Base-by-base conservation (phyloP, 2,888 invertebrate genomes). In the Drosophila quasianomalipes region DNA sequence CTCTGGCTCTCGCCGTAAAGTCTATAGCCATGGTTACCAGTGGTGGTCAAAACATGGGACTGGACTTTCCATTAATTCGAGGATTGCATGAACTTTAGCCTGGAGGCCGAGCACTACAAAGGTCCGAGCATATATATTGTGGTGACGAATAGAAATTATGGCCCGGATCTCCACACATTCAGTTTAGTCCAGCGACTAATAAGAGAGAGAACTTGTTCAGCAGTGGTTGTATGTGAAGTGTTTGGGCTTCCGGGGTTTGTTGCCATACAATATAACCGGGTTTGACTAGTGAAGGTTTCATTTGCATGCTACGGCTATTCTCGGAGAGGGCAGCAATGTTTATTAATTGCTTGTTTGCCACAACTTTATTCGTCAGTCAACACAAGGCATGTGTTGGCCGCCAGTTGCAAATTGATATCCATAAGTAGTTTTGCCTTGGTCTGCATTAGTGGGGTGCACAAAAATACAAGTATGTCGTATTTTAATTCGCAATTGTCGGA, bases 211-310 rank as follows among this genome's bases (percentile, higher is more conserved):
- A 7, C n/a, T 47, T 62, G 33, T 60, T 22, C 47, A 61, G 26
- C 57, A 59, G 66, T 66, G 51, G 52, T 57, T 22, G 22, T 30
- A 51, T 30, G 72, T 52, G 69, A 75, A 80, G 52, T 80, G 74
- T 86, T 83, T 83, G 82, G 58, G 86, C 63, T 90, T 80, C 90
- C 80, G 89, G 70, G 81, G 70, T 75, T 76, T 76, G 47, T 70
- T 26, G 57, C 68, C 41, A 53, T 47, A n/a, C 14, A 51, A 51
- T 69, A 22, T 52, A 33, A 26, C 35, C 26, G 35, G 70, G 76
- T 81, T 73, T 81, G 91, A 90, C 91, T 89, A 86, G 87, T 86
- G 81, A 89, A 90, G 85, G 91, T 86, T 90, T 78, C 73, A 89
- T 85, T 85, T 85, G 91, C 91, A 85, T 90, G 81, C 86, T 28